Evolutionary conservation across 2,797 vertebrate genomes (phyloP).

Genomic region (Argentina silus): DNA sequence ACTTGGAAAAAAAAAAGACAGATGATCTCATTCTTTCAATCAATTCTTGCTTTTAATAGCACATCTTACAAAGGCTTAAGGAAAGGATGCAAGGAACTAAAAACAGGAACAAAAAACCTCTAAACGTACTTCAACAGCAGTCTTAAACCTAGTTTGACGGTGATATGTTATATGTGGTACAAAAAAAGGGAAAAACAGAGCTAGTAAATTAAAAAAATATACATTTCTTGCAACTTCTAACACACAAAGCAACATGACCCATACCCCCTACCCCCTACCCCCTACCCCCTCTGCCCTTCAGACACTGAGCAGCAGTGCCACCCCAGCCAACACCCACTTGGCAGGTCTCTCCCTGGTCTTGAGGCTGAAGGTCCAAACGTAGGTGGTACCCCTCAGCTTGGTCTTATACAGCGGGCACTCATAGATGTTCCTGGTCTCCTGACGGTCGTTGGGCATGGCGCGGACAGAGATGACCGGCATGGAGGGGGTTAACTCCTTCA

Average conservation of each 20-base stretch:
- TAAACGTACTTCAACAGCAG: not conserved
- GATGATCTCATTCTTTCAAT: not conserved
- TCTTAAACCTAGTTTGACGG: not conserved
- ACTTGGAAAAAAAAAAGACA: slow-evolving; percentile 48
- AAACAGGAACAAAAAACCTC: not conserved
- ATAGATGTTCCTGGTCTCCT: slow-evolving; percentile 81
- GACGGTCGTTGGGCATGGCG: slow-evolving; percentile 74
- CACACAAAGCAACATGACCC: not conserved
- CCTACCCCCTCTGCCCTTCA: slow-evolving; percentile 46
- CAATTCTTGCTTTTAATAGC: no score
- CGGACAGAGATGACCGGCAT: slow-evolving; percentile 80
- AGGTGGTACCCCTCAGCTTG: slow-evolving; percentile 75
- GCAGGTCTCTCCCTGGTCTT: slow-evolving; percentile 80
- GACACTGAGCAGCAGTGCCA: slow-evolving; percentile 80
- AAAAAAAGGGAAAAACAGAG: no score
- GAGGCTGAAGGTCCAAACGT: slow-evolving; percentile 76
- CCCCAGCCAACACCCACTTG: slow-evolving; percentile 79
- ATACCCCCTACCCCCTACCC: not conserved
- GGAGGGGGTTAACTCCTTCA: slow-evolving; percentile 75
- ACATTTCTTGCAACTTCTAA: not conserved
- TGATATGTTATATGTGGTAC: no score
- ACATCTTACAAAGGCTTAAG: not conserved
- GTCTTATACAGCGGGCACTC: slow-evolving; percentile 82
- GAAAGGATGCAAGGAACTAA: not conserved
- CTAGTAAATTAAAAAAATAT: not conserved